These are phyloP conservation scores for Carterocephalus palaemon DNA, from an alignment of 2,888 invertebrate species.

Conservation along the genomic window DNA sequence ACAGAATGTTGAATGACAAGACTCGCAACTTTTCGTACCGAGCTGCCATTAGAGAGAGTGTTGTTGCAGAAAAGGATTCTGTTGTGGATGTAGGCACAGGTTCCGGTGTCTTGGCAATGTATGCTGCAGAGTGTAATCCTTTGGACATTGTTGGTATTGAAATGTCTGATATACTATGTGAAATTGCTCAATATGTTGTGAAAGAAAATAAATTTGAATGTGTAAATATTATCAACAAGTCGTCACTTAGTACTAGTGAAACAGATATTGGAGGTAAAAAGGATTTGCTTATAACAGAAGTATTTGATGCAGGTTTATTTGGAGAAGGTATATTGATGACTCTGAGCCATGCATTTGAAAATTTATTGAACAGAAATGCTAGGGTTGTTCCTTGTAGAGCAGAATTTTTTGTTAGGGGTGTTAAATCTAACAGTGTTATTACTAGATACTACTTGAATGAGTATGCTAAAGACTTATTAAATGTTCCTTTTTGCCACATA, in stretches of 20 bases:
- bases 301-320: constrained; percentile 88
- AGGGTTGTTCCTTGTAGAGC: constrained; percentile 81
- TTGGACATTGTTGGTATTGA: constrained; percentile 83
- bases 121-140: constrained; percentile 78
- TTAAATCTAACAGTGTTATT: constrained; percentile 75
- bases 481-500: constrained; percentile 49
- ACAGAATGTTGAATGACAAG: constrained; percentile 88
- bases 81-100: constrained; percentile 89
- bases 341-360: constrained; percentile 83
- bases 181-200: constrained; percentile 71
- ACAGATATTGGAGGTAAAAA: constrained; percentile 76
- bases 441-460: constrained; percentile 63
- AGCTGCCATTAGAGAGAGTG: constrained; percentile 78
- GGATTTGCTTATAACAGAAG: constrained; percentile 85
- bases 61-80: constrained; percentile 63
- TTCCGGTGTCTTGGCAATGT: constrained; percentile 85
- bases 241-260: constrained; percentile 78
- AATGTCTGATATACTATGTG: constrained; percentile 80
- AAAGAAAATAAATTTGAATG: constrained; percentile 51
- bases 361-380: constrained; percentile 71
- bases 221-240: constrained; percentile 75
- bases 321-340: constrained; percentile 85
- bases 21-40: constrained; percentile 82
- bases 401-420: constrained; percentile 81
- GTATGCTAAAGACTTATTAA: constrained; percentile 46